phyloP scores from a whole-genome alignment of 2,888 invertebrate species.

The Stenodera caucasica region DNA sequence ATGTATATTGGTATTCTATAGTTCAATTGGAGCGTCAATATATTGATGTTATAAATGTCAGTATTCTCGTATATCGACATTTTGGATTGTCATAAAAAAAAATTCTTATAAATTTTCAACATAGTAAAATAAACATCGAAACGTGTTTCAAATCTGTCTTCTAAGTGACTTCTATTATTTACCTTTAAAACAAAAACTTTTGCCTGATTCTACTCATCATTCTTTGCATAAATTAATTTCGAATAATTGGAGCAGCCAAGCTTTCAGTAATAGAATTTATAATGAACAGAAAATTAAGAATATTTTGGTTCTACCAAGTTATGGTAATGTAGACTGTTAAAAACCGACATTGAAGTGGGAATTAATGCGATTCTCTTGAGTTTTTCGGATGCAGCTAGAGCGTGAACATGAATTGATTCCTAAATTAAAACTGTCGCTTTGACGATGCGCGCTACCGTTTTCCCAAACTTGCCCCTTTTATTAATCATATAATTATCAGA shows the following conservation, averaged over 20 bases:
- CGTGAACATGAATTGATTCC: constrained; percentile 8
- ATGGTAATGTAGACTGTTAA: constrained; percentile 9
- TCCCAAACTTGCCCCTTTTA: background rate
- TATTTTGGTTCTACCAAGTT: constrained; percentile 7
- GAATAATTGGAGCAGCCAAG: constrained; percentile 19
- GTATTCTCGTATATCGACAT: background rate
- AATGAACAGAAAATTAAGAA: constrained; percentile 21
- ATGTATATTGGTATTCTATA: constrained; percentile 3
- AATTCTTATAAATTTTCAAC: constrained; percentile 1
- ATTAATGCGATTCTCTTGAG: constrained; percentile 7
- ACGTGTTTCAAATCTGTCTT: background rate
- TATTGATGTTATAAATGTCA: constrained; percentile 11
- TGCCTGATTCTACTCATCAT: constrained; percentile 7
- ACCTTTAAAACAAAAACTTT: constrained; percentile 1
- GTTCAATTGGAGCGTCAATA: constrained; percentile 5
- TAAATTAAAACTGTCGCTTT: constrained; percentile 4
- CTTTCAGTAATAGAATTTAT: constrained; percentile 25
- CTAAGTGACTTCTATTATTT: background rate
- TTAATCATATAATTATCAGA: constrained; percentile 5
- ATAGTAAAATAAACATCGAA: background rate
- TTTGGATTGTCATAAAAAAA: background rate
- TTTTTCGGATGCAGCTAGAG: constrained; percentile 7
- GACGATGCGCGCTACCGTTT: background rate
- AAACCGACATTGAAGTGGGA: constrained; percentile 3
- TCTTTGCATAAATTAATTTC: constrained; percentile 27